Base-by-base conservation (phyloP, 2,113 vertebrate species). In the Chrysochloris asiatica region DNA sequence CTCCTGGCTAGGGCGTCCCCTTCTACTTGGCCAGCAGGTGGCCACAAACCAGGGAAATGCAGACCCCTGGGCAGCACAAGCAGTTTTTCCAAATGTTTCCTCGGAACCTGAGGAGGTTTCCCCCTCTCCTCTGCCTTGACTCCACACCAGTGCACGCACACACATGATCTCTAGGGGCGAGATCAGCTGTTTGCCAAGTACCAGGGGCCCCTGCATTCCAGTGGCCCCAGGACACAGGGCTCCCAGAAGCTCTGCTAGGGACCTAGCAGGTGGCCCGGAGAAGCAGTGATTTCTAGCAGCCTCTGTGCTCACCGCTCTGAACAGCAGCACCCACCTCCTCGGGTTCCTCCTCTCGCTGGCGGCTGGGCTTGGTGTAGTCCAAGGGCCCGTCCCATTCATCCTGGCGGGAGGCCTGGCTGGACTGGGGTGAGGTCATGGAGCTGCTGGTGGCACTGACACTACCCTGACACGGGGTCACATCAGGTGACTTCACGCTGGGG, bases 341-440 rank as follows among this genome's bases (percentile, higher is more conserved):
- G 0, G 97, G 95, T 73, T 99, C 99, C 96, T 99, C 99, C 78
- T 99, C 99, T 77, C 99, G 97, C 83, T 98, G 99, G 0, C 99
- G 98, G 96, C 99, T 99, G 94, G 99, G 98, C 97, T 99, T 99
- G 17, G 99, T 99, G 97, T 99, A 99, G 97, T 99, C 99, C 90
- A 99, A 98, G 65, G 99, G 99, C 8, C 99, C 99, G 72, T 99
- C 99, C 99, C 99, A 99, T 43, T 99, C 99, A 45, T 99, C 99
- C 97, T 99, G 99, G 91, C 99, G 99, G 96, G 99, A 98, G 73
- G 98, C 90, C 91, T 98, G 99, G 96, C 98, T 98, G 65, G 98
- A 98, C 95, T 98, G 99, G 4, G 99, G 98, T 1, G 99, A 99
- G 52, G 98, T 98, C 98, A 99, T 98, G 92, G 98, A 98, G 86